These are phyloP conservation scores for Augochlora pura DNA, from an alignment of 1,140 invertebrate species.

Conservation along the genomic window DNA sequence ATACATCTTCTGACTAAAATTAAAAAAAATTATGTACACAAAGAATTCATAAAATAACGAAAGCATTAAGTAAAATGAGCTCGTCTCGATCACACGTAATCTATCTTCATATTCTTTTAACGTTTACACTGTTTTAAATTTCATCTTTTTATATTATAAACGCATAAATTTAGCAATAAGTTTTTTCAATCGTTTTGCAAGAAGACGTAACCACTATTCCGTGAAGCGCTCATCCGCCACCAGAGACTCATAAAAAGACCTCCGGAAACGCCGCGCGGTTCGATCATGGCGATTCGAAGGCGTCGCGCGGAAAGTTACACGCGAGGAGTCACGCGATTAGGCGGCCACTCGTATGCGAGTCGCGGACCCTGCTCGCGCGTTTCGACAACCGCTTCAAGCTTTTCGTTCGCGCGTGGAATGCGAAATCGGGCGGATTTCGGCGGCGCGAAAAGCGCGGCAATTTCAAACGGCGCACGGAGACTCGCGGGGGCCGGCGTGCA, in stretches of 20 bases:
- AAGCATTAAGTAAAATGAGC: too few species aligned
- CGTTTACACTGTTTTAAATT: too few species aligned
- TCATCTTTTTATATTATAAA: too few species aligned
- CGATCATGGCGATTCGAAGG: neutral
- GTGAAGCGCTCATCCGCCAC: neutral
- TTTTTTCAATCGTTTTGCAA: too few species aligned
- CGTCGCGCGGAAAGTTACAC: constrained; percentile 8
- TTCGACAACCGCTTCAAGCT: neutral
- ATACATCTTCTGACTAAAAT: too few species aligned
- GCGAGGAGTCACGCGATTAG: neutral
- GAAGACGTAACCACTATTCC: neutral
- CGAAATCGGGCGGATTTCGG: constrained; percentile 14
- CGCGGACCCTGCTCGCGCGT: constrained; percentile 4
- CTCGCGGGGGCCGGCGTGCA: neutral
- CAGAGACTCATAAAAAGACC: neutral
- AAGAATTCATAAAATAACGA: too few species aligned
- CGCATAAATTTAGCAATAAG: too few species aligned
- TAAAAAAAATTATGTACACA: too few species aligned
- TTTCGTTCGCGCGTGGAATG: constrained; percentile 3
- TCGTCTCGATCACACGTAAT: too few species aligned
- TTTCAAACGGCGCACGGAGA: neutral
- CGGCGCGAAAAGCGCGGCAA: neutral
- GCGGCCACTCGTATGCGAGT: constrained; percentile 1
- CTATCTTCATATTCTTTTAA: too few species aligned
- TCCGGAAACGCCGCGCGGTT: neutral